Evolutionary conservation across 2,113 vertebrate genomes (phyloP).

Genomic region (Rostratula benghalensis): DNA sequence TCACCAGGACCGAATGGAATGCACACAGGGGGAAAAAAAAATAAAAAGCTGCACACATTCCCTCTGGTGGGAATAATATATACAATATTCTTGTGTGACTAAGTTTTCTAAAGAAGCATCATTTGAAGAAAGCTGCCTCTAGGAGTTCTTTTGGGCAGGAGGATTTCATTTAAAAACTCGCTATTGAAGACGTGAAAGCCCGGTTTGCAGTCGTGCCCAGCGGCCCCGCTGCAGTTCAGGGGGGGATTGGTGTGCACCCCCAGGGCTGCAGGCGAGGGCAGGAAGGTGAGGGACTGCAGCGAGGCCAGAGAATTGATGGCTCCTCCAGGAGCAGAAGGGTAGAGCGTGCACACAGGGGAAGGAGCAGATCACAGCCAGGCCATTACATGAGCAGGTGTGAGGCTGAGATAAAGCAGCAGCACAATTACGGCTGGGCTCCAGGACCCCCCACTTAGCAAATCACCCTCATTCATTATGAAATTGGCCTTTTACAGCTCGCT

Average conservation of each 20-base stretch:
- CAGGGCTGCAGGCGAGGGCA: background rate
- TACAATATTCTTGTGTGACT: background rate
- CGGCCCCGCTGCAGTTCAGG: background rate
- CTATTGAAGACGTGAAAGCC: background rate
- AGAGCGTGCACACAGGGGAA: background rate
- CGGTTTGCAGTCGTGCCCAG: background rate
- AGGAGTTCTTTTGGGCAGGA: background rate
- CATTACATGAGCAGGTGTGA: slow-evolving; percentile 50
- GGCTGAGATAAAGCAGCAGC: slow-evolving; percentile 45
- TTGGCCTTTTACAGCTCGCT: background rate
- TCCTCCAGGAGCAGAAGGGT: background rate
- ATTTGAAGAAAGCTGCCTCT: background rate
- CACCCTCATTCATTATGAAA: slow-evolving; percentile 30
- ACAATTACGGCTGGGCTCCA: slow-evolving; percentile 2
- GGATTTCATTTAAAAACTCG: background rate
- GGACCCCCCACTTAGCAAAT: slow-evolving; percentile 47
- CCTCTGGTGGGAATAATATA: background rate
- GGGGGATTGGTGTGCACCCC: background rate
- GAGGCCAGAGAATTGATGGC: background rate
- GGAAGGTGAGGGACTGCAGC: background rate
- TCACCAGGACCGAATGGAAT: background rate
- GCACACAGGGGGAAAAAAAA: fast-evolving
- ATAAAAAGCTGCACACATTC: background rate
- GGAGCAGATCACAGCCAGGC: background rate
- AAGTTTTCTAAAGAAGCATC: background rate